Percentiles rank a stretch among this genome's conserved stretches.
Evolutionary conservation across 2,113 vertebrate species (phyloP).

Genomic region (Silurus glanis): DNA sequence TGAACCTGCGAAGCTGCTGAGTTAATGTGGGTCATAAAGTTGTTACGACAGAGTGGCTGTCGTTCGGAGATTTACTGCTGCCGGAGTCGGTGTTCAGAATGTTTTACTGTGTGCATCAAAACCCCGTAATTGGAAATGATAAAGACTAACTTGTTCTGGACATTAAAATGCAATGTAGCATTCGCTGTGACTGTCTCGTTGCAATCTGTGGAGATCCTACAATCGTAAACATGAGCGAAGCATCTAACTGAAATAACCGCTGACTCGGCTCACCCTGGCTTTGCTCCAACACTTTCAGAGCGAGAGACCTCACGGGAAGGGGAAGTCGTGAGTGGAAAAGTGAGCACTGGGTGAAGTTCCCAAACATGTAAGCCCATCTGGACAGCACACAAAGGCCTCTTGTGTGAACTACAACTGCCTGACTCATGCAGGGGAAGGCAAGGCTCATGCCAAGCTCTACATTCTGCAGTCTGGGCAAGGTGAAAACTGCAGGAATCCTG

Average conservation of each 20-base stretch:
- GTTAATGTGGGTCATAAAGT: conserved; percentile 40
- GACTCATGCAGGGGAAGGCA: conserved; percentile 67
- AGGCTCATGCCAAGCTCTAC: conserved; percentile 69
- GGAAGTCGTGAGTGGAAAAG: conserved; percentile 36
- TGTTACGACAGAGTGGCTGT: conserved; percentile 17
- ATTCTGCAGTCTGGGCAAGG: conserved; percentile 36
- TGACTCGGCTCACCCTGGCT: conserved; percentile 16
- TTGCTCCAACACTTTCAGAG: conserved; percentile 25
- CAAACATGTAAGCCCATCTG: conserved; percentile 70
- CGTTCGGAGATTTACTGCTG: conserved; percentile 42
- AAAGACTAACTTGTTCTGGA: conserved; percentile 5
- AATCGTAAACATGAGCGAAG: neutral
- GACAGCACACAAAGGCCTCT: conserved; percentile 73
- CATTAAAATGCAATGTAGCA: conserved; percentile 3
- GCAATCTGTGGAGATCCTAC: neutral
- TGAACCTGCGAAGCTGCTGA: conserved; percentile 30
- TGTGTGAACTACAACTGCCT: conserved; percentile 64
- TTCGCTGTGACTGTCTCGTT: neutral
- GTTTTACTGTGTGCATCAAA: conserved; percentile 21
- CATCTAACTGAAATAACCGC: conserved; percentile 1
- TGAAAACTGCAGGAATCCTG: conserved; percentile 42
- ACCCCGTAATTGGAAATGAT: conserved; percentile 25
- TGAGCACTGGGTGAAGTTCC: conserved; percentile 46
- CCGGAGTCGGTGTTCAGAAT: conserved; percentile 9
- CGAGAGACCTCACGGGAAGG: conserved; percentile 22